phyloP scores from a whole-genome alignment of 2,797 vertebrate genomes.

The Salmo trutta region DNA sequence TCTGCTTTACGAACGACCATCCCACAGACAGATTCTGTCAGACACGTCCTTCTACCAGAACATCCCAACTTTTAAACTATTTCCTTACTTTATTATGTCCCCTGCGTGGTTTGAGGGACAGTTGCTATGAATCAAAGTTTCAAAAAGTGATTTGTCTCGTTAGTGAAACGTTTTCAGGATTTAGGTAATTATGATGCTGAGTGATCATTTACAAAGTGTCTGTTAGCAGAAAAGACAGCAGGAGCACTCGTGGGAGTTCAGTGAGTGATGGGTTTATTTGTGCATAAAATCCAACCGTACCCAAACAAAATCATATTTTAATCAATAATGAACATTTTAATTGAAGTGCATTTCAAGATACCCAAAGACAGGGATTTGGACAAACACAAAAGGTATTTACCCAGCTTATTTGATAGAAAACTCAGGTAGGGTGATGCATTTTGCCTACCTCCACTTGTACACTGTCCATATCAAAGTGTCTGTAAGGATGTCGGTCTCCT shows the following conservation, averaged over 20 bases:
- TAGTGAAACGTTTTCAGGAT: not conserved
- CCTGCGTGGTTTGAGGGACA: not conserved
- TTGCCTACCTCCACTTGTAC: not conserved
- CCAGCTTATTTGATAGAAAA: not conserved
- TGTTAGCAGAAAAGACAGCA: not conserved
- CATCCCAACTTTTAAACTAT: constrained; percentile 46
- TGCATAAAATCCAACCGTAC: not conserved
- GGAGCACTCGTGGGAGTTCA: not conserved
- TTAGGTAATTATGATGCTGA: not conserved
- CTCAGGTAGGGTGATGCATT: not conserved
- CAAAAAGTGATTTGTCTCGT: not conserved
- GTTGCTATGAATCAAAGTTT: not conserved
- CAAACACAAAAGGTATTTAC: not conserved
- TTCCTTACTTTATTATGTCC: constrained; percentile 14
- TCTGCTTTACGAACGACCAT: constrained; percentile 51
- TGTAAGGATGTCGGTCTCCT: not conserved
- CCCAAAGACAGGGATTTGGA: not conserved
- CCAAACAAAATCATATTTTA: not conserved
- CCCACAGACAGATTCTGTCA: constrained; percentile 62
- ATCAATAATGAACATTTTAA: not conserved
- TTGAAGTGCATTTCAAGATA: not conserved
- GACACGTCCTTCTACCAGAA: constrained; percentile 57
- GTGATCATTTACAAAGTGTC: not conserved
- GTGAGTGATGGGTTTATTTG: not conserved
- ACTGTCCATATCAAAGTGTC: too few species aligned